phyloP scores from a whole-genome alignment of 2,888 invertebrate genomes.

The Drosophila mulleri region DNA sequence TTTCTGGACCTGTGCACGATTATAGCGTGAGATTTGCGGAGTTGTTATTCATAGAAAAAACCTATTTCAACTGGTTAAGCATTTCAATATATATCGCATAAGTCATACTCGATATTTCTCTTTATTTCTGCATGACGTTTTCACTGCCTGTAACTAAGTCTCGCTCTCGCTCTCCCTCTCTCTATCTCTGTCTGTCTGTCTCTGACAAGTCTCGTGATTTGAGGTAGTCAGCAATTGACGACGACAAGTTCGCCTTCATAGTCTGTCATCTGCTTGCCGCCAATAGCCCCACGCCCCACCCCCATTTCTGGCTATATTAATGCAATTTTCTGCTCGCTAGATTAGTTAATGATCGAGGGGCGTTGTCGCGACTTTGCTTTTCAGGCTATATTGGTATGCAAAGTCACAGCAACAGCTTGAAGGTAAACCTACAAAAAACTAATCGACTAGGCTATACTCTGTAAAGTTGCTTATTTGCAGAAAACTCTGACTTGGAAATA shows the following conservation, averaged over 20 bases:
- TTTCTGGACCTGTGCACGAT: conserved; percentile 3
- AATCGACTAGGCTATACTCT: background rate
- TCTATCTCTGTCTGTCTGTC: background rate
- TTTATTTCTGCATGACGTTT: conserved; percentile 1
- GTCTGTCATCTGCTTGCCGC: conserved; percentile 22
- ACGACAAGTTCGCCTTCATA: conserved; percentile 22
- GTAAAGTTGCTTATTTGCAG: background rate
- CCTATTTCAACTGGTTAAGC: conserved; percentile 8
- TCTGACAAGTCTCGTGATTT: conserved; percentile 63
- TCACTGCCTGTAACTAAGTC: background rate
- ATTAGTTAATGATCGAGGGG: conserved; percentile 61
- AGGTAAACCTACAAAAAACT: background rate
- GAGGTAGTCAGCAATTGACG: conserved; percentile 49
- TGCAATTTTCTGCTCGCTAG: conserved; percentile 69
- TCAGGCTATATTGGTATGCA: conserved; percentile 48
- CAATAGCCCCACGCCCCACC: background rate
- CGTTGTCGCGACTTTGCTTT: conserved; percentile 30
- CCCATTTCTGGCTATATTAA: conserved; percentile 35
- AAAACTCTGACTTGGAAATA: too few species aligned
- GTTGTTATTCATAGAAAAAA: conserved; percentile 11
- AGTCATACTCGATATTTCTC: background rate
- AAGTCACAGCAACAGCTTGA: conserved; percentile 15
- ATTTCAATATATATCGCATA: conserved; percentile 4
- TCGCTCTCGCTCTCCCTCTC: too few species aligned
- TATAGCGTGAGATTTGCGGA: conserved; percentile 2